A percentile compares a stretch with the other conserved stretches of the same genome.
phyloP scores from a whole-genome alignment of 2,113 vertebrate species.

The Chionodraco myersi region DNA sequence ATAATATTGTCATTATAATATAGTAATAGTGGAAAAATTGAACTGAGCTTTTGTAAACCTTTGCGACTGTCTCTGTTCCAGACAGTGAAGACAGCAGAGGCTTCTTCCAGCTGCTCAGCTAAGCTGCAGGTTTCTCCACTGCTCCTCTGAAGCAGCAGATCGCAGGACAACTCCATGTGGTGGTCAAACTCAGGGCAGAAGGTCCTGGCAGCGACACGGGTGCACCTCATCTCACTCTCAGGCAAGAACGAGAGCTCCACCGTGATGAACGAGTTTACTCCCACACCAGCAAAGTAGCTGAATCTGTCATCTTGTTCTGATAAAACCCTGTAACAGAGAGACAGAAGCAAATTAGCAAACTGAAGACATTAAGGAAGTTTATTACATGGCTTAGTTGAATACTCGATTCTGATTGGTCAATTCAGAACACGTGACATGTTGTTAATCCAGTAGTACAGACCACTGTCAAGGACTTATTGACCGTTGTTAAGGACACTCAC shows the following conservation, averaged over 20 bases:
- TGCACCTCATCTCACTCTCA: constrained; percentile 79
- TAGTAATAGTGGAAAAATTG: neutral
- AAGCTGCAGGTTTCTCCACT: constrained; percentile 88
- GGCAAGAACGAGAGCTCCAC: constrained; percentile 89
- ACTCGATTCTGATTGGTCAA: too few relatives aligned
- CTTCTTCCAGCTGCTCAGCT: constrained; percentile 89
- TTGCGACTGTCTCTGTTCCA: constrained; percentile 86
- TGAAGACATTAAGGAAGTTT: neutral
- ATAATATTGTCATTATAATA: neutral
- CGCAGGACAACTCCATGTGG: constrained; percentile 85
- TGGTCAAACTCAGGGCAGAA: constrained; percentile 94
- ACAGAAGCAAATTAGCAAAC: neutral
- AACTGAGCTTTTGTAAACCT: constrained; percentile 42
- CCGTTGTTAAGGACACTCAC: too few relatives aligned
- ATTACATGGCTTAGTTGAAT: too few relatives aligned
- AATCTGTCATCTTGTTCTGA: constrained; percentile 83
- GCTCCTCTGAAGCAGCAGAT: constrained; percentile 83
- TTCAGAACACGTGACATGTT: too few relatives aligned
- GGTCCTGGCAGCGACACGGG: constrained; percentile 81
- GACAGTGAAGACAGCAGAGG: constrained; percentile 86
- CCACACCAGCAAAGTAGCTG: constrained; percentile 83
- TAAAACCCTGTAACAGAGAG: constrained; percentile 79
- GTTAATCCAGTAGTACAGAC: too few relatives aligned
- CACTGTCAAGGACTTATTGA: too few relatives aligned
- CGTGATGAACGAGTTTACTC: constrained; percentile 89